phyloP scores from a whole-genome alignment of 2,888 invertebrate species.

The Chydorus sphaericus region DNA sequence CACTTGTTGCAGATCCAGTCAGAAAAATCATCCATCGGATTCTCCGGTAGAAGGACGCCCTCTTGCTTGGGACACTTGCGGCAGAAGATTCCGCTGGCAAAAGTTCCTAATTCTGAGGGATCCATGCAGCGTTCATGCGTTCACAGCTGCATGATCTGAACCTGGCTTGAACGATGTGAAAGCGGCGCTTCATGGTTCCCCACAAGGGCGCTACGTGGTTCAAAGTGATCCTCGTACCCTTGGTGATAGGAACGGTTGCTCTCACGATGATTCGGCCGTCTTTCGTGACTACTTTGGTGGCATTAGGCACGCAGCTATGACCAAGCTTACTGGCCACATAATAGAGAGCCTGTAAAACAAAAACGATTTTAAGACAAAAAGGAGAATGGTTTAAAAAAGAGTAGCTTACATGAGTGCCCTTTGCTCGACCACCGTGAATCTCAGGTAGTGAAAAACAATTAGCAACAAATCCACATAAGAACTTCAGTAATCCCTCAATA shows the following conservation, averaged over 20 bases:
- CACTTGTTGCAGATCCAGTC: constrained; percentile 26
- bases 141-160: constrained; percentile 56
- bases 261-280: constrained; percentile 49
- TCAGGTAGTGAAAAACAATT: no score
- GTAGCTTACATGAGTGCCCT: no score
- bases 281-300: constrained; percentile 59
- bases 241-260: constrained; percentile 40
- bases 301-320: constrained; percentile 66
- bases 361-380: no score
- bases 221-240: constrained; percentile 56
- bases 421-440: no score
- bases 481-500: no score
- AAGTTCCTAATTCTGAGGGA: constrained; percentile 53
- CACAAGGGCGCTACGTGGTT: constrained; percentile 73
- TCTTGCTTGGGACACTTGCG: constrained; percentile 35
- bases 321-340: constrained; percentile 66
- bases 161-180: constrained; percentile 57
- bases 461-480: no score
- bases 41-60: constrained; percentile 44
- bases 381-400: no score
- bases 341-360: no score
- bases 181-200: constrained; percentile 58
- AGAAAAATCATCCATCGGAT: constrained; percentile 31
- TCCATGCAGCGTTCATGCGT: constrained; percentile 57
- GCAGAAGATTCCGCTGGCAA: constrained; percentile 58